Percentiles rank a stretch among this genome's conserved stretches.
phyloP scores from a whole-genome alignment of 2,113 vertebrate species.

The Phoxinus phoxinus region DNA sequence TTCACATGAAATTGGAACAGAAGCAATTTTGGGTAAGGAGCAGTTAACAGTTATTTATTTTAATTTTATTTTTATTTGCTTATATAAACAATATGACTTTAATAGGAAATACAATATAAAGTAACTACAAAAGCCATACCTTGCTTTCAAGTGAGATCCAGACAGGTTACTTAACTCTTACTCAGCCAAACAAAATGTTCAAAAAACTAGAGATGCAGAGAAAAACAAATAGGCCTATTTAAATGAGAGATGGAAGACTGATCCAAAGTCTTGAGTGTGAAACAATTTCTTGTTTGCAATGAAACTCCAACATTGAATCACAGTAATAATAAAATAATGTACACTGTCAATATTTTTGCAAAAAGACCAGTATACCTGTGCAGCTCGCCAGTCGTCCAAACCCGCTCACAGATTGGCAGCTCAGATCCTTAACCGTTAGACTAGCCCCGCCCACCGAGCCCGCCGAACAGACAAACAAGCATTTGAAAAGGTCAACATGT shows the following conservation, averaged over 20 bases:
- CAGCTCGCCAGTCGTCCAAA: background rate
- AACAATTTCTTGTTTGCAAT: background rate
- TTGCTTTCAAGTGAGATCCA: background rate
- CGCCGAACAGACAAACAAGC: constrained; percentile 20
- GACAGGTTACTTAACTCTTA: background rate
- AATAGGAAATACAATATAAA: background rate
- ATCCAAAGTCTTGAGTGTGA: background rate
- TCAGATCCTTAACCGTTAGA: background rate
- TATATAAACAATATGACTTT: background rate
- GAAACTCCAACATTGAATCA: background rate
- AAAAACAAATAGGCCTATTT: background rate
- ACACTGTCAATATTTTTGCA: background rate
- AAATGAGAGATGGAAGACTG: too few species aligned
- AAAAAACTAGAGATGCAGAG: background rate
- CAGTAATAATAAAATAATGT: background rate
- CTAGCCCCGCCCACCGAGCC: background rate
- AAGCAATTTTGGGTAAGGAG: background rate
- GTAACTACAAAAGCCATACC: background rate
- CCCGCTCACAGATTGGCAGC: background rate
- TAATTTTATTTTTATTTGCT: too few species aligned
- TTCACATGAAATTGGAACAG: background rate
- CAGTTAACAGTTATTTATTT: too few species aligned
- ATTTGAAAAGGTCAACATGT: constrained; percentile 37
- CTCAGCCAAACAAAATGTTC: background rate
- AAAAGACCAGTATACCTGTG: background rate